Base-by-base conservation (phyloP, 2,797 vertebrate species). In the Gadopsis bispinosus region DNA sequence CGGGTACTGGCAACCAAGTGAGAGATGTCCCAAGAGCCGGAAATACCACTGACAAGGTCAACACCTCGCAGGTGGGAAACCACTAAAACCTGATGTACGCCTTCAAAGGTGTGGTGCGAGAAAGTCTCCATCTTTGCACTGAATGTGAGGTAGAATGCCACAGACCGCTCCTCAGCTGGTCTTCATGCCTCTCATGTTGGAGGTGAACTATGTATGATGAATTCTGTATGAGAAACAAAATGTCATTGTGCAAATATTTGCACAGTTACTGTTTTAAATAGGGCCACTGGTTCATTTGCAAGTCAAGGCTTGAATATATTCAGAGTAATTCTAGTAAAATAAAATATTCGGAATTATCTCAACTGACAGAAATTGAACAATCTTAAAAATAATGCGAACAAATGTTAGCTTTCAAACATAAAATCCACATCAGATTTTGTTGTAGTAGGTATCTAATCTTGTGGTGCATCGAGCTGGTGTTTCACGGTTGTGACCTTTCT, bases 41-140 rank as follows among this genome's bases (percentile, higher is more conserved):
- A 93, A 94, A 92, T 93, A 91, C 90, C 91, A 91, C 87, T 88
- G 91, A 92, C 92, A 93, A 93, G 94, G 94, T 95, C 92, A 94
- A 90, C 84, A 89, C 90, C 90, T 91, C 31, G 66, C 86, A 92
- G 89, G 88, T 92, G 86, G 87, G 82, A 81, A 87, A 88, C 73
- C 84, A 83, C 75, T 74, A 83, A 87, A 88, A 90, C 84, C 92
- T 83, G 80, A 74, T 85, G 84, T 89, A 81, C 7, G 43, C 75
- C 83, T 89, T 89, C 66, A 83, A 73, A 92, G 76, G 80, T 85
- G 79, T 62, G 31, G 79, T 81, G 65, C 2, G n/a, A 73, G 73
- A 83, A 81, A 82, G 82, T 56, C 54, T 78, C 43, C 48, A 19
- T 76, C 69, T 80, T 67, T 66, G 53, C 56, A 61, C 67, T 69